These are phyloP conservation scores for Phylloscopus whistleri DNA, from an alignment of 2,113 vertebrate genomes.

Conservation along the genomic window DNA sequence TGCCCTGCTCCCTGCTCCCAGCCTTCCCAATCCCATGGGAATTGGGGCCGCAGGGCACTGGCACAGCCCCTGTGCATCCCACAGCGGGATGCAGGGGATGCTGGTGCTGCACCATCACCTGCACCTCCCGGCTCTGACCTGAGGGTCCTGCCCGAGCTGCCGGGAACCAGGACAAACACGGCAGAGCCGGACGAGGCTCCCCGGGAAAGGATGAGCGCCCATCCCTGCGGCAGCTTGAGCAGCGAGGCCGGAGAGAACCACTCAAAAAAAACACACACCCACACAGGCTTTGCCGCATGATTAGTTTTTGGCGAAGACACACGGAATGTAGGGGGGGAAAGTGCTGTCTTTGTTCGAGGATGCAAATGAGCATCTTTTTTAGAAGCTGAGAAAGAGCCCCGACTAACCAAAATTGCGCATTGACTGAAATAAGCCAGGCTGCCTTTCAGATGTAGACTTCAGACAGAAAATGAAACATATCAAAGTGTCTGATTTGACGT, in stretches of 20 bases:
- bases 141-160: background rate
- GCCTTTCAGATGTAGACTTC: constrained; percentile 65
- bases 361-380: constrained; percentile 69
- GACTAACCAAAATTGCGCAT: constrained; percentile 57
- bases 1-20: background rate
- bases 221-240: background rate
- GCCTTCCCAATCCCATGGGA: background rate
- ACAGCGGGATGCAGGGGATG: fast-evolving
- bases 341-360: constrained; percentile 48
- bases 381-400: constrained; percentile 63
- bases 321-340: background rate
- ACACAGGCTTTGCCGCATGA: background rate
- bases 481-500: constrained; percentile 63
- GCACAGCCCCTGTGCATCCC: background rate
- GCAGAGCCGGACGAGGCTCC: background rate
- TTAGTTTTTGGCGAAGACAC: constrained; percentile 35
- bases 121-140: fast-evolving
- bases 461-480: constrained; percentile 68
- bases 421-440: constrained; percentile 64
- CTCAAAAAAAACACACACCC: background rate
- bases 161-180: fast-evolving
- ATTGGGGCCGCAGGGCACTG: fast-evolving
- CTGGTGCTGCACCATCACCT: fast-evolving
- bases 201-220: fast-evolving
- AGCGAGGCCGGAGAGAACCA: background rate